Conservation (phyloP, 92 coral and sea anemone species). For the Blastomussa wellsi region DNA sequence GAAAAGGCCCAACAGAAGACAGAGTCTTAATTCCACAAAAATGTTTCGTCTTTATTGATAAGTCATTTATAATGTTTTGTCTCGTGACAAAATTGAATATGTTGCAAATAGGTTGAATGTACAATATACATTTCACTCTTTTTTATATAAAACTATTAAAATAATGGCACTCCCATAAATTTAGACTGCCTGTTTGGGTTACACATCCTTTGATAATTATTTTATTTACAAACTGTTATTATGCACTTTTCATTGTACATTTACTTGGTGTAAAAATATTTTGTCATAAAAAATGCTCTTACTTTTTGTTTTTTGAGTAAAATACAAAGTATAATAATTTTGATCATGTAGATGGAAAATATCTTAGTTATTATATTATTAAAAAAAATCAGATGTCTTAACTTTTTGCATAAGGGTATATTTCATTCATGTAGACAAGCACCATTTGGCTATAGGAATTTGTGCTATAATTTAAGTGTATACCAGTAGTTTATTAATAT, state of each 20-base stretch:
- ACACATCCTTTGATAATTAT: background rate
- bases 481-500: background rate
- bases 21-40: constrained; percentile 1
- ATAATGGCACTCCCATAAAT: background rate
- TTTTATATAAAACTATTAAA: background rate
- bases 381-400: background rate
- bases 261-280: background rate
- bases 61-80: background rate
- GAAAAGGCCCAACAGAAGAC: constrained; percentile 20
- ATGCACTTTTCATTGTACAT: background rate
- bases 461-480: too few species aligned
- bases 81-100: background rate
- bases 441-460: background rate
- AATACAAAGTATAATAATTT: background rate
- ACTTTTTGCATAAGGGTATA: background rate
- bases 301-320: background rate
- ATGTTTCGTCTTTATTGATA: background rate
- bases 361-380: background rate
- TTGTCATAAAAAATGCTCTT: too few species aligned
- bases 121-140: background rate
- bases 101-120: background rate
- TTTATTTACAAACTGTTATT: background rate
- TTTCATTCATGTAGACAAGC: background rate
- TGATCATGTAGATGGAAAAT: background rate
- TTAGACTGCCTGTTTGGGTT: background rate